Evolutionary conservation across 2,797 vertebrate genomes (phyloP), one percentile per base, ranked within the genome.

Genomic region (Phoeniculus purpureus): DNA sequence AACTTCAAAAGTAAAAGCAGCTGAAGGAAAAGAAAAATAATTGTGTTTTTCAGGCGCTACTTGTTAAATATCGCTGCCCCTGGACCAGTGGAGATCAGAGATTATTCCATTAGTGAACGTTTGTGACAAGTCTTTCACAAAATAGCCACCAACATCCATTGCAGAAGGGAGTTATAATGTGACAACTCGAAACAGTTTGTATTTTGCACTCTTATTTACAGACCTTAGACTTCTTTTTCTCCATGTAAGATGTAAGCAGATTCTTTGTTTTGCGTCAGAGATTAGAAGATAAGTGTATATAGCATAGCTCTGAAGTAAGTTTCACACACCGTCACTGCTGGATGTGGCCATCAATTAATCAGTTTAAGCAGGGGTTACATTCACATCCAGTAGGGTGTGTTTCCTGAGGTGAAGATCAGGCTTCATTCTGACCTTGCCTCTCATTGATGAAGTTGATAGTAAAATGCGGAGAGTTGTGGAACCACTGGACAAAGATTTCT

Each of bases 1-100:
- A 88, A 62, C 79, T 76, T 78, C 14, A 66, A 74, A 95, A 75
- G 62, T 86, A 52, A 86, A 83, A 91, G 12, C 54, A 71, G 11
- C 58, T 68, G 37, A 77, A 92, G 43, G 20, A 68, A 73, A 83
- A 52, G 71, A 43, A 71, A 37, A 81, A 59, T 76, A 9, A 16
- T n/a, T 32, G 43, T 90, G 74, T 79, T 93, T 87, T 72, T 73
- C 5, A 12, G 82, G 31, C 12, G 17, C 32, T 76, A 7, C 22
- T 74, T 77, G 7, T 89, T 94, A 79, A 14, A 4, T 82, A 50
- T 58, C 80, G 20, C 40, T 82, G 79, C 21, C 50, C 29, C 37
- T 62, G 29, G 37, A 74, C 60, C 19, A 61, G 58, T 4, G 6
- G 22, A 34, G 47, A 80, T 93, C 75, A 74, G 34, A 90, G 47